A percentile compares a stretch with the other conserved stretches of the same genome.
These are phyloP conservation scores for Paramormyrops kingsleyae DNA, from an alignment of 2,113 vertebrate species.

Conservation along the genomic window DNA sequence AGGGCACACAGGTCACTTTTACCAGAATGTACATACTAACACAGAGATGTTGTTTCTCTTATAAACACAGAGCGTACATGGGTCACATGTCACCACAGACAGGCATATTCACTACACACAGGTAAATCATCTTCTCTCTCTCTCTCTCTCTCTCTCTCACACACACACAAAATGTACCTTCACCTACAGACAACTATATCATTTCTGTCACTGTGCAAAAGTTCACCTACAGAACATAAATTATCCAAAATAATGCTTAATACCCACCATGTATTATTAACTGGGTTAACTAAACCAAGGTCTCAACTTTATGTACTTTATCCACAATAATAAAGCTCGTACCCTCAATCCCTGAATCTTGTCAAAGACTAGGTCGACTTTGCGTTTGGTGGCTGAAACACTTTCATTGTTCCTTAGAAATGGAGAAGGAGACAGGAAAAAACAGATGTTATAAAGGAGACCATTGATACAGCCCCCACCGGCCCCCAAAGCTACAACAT, in stretches of 20 bases:
- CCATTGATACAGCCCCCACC: background rate
- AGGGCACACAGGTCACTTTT: background rate
- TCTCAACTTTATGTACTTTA: background rate
- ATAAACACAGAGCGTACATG: background rate
- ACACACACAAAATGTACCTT: background rate
- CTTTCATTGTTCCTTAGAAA: conserved; percentile 67
- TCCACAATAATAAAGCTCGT: conserved; percentile 28
- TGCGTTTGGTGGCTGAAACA: conserved; percentile 62
- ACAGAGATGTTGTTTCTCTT: background rate
- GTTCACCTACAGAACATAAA: background rate
- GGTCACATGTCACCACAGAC: background rate
- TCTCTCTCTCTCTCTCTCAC: background rate
- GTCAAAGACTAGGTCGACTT: conserved; percentile 69
- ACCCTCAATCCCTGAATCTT: conserved; percentile 72
- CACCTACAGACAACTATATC: background rate
- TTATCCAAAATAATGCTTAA: background rate
- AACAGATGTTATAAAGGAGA: conserved; percentile 1
- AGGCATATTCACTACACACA: background rate
- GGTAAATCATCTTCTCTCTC: background rate
- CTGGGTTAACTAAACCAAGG: background rate
- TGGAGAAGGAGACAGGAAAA: conserved; percentile 1
- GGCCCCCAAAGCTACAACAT: background rate
- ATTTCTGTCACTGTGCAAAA: background rate
- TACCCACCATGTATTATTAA: background rate
- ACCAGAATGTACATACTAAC: background rate